Evolutionary conservation across 2,113 vertebrate genomes (phyloP).

Genomic region (Sylvilagus bachmani): DNA sequence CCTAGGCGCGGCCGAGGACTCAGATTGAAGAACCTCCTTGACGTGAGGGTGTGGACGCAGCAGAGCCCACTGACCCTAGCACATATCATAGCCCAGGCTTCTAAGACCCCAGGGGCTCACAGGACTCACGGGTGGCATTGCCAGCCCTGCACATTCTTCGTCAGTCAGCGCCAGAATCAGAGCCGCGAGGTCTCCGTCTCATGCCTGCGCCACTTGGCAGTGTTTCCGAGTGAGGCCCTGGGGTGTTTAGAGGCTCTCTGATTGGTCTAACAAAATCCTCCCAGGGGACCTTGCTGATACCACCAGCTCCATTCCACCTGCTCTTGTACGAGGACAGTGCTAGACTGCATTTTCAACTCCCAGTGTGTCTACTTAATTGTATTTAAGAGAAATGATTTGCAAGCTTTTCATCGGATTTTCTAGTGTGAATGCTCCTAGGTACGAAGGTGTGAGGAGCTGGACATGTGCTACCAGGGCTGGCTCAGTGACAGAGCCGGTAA

Average conservation of each 20-base stretch:
- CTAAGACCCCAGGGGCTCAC: neutral
- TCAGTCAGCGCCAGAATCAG: slow-evolving; percentile 39
- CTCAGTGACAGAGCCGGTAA: too few relatives aligned
- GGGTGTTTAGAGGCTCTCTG: slow-evolving; percentile 25
- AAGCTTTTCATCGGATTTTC: slow-evolving; percentile 17
- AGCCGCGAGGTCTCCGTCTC: neutral
- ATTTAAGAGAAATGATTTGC: slow-evolving; percentile 50
- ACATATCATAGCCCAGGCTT: neutral
- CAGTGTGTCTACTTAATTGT: slow-evolving; percentile 35
- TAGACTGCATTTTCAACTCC: slow-evolving; percentile 32
- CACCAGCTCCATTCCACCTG: neutral
- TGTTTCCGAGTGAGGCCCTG: slow-evolving; percentile 64
- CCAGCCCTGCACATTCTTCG: slow-evolving; percentile 9
- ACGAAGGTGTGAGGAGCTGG: neutral
- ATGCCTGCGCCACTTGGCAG: neutral
- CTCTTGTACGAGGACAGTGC: neutral
- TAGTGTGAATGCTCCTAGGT: neutral
- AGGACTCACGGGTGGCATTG: neutral
- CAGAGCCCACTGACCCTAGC: neutral
- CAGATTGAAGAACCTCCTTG: neutral
- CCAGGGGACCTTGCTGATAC: neutral
- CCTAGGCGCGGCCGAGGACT: neutral
- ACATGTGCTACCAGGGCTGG: neutral
- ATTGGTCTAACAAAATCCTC: slow-evolving; percentile 62
- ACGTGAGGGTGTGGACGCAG: neutral